Percentiles rank a stretch among this genome's conserved stretches.
These are phyloP conservation scores for Drosophila nannoptera DNA, from an alignment of 1,140 invertebrate genomes.

Conservation along the genomic window DNA sequence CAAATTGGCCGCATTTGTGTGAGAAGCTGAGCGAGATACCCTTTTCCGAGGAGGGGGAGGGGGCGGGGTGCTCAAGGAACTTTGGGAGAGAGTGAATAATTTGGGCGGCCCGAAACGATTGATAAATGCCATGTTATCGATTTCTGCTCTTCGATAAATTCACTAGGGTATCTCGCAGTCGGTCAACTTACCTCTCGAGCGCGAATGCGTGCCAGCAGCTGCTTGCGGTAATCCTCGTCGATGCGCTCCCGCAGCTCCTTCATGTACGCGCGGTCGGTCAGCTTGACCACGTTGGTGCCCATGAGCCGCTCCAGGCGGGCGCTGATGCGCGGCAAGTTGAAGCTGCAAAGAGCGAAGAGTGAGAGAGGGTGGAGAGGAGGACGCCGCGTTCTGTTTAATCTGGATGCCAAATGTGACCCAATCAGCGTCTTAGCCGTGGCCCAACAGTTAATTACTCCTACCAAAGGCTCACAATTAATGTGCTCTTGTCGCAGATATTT, in stretches of 20 bases:
- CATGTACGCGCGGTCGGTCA: conserved; percentile 84
- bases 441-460: conserved; percentile 44
- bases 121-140: too few species aligned
- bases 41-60: not conserved
- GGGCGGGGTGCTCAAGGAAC: not conserved
- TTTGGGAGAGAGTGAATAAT: too few species aligned
- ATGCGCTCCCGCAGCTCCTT: conserved; percentile 81
- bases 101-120: too few species aligned
- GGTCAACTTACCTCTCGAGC: conserved; percentile 81
- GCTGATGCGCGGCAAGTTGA: conserved; percentile 81
- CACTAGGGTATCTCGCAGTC: not conserved
- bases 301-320: conserved; percentile 82
- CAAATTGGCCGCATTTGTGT: conserved; percentile 73
- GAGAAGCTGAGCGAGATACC: conserved; percentile 1
- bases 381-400: conserved; percentile 30
- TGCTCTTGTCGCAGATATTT: too few species aligned
- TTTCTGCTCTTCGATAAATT: not conserved
- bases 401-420: conserved; percentile 31
- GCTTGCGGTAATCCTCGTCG: conserved; percentile 81
- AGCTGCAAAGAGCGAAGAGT: conserved; percentile 72
- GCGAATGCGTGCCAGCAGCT: conserved; percentile 81
- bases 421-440: conserved; percentile 16
- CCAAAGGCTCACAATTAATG: conserved; percentile 17
- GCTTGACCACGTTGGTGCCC: conserved; percentile 83
- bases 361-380: conserved; percentile 15